A percentile compares a stretch with the other conserved stretches of the same genome.
phyloP scores from a whole-genome alignment of 2,113 vertebrate species.

The Willisornis vidua region DNA sequence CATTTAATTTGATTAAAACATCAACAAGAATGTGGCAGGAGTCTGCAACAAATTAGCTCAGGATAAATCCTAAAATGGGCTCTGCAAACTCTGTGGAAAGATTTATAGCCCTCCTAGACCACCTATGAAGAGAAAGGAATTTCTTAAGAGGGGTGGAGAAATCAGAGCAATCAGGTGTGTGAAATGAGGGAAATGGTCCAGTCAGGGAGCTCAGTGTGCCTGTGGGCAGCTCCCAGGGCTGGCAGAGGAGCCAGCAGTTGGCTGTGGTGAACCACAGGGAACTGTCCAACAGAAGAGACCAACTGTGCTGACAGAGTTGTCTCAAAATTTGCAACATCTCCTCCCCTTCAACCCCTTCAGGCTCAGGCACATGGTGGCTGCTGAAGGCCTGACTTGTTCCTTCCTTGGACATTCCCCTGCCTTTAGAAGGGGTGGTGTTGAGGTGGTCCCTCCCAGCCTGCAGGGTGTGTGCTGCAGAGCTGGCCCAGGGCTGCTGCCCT shows the following conservation, averaged over 20 bases:
- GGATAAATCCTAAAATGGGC: background rate
- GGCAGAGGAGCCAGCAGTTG: background rate
- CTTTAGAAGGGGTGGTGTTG: background rate
- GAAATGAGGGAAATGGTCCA: background rate
- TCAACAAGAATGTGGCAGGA: background rate
- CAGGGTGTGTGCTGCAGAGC: accelerated
- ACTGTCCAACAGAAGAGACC: background rate
- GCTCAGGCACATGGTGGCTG: background rate
- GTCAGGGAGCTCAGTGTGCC: background rate
- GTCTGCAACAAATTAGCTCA: background rate
- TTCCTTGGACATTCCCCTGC: background rate
- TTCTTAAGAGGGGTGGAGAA: background rate
- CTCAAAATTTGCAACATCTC: background rate
- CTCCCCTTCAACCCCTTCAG: background rate
- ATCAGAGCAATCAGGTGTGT: background rate
- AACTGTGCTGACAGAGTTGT: background rate
- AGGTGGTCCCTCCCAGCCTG: background rate
- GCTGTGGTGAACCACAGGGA: background rate
- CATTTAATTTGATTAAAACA: background rate
- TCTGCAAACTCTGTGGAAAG: background rate
- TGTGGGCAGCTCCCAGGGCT: background rate
- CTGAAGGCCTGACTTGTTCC: background rate
- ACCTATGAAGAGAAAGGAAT: background rate
- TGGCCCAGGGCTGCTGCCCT: background rate
- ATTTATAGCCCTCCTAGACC: background rate